phyloP scores from a whole-genome alignment of 2,113 vertebrate genomes.

The Neomonachus schauinslandi region DNA sequence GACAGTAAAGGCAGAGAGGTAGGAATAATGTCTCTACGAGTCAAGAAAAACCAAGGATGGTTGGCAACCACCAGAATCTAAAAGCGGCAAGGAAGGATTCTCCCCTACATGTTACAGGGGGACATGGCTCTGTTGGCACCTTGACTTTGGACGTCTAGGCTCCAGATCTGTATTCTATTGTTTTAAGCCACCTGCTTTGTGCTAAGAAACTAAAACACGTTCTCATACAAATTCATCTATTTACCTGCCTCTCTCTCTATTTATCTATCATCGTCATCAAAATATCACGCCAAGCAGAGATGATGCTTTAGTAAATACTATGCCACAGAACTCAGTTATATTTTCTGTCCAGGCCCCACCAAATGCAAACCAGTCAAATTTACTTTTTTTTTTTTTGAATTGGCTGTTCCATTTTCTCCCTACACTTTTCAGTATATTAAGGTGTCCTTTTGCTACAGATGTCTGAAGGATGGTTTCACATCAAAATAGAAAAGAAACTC shows the following conservation, averaged over 20 bases:
- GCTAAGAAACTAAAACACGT: not conserved
- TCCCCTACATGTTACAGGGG: not conserved
- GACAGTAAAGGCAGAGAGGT: not conserved
- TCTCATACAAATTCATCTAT: not conserved
- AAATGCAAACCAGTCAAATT: slow-evolving; percentile 15
- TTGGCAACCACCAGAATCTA: not conserved
- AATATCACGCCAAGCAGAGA: not conserved
- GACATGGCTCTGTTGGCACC: not conserved
- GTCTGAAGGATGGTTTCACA: slow-evolving; percentile 54
- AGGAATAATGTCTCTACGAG: no score
- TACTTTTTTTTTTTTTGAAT: not conserved
- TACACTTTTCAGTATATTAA: not conserved
- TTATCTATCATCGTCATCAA: not conserved
- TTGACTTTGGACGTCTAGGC: not conserved
- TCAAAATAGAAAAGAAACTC: slow-evolving; percentile 64
- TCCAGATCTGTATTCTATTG: not conserved
- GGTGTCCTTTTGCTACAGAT: not conserved
- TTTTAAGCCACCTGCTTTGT: not conserved
- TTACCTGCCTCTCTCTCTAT: not conserved
- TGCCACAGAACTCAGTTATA: not conserved
- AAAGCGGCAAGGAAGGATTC: not conserved
- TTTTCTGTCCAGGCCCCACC: not conserved
- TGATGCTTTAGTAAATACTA: not conserved
- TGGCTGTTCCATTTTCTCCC: not conserved
- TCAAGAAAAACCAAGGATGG: not conserved